Evolutionary conservation across 2,113 vertebrate genomes (phyloP).

Genomic region (Datnioides undecimradiatus): DNA sequence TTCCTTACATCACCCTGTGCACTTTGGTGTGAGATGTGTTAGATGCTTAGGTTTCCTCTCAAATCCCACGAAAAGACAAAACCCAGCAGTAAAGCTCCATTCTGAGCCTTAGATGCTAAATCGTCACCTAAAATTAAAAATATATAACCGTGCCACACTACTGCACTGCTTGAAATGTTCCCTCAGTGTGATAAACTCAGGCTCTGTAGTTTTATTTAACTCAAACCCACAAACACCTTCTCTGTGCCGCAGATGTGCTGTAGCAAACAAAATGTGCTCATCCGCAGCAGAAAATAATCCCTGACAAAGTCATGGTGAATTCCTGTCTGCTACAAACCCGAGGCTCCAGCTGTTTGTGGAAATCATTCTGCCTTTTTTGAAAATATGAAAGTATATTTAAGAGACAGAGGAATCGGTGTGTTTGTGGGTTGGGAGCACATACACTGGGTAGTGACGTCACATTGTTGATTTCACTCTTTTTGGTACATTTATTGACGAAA

Average conservation of each 20-base stretch:
- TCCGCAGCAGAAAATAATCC: neutral
- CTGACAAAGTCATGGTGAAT: neutral
- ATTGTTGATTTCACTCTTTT: neutral
- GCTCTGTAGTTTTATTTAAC: neutral
- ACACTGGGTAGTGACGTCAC: neutral
- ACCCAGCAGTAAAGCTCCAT: too few species aligned
- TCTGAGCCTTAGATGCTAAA: neutral
- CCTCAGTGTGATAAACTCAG: neutral
- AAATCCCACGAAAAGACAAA: neutral
- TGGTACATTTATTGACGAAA: neutral
- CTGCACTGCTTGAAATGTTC: neutral
- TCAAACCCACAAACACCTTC: neutral
- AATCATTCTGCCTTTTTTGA: neutral
- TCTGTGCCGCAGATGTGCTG: neutral
- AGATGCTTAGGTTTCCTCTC: neutral
- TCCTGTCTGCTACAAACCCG: too few species aligned
- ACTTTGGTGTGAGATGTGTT: slow-evolving; percentile 7
- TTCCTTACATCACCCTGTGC: slow-evolving; percentile 20
- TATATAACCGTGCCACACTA: too few species aligned
- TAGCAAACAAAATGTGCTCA: neutral
- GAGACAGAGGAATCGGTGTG: neutral
- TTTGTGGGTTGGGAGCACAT: neutral
- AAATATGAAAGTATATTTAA: neutral
- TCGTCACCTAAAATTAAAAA: neutral
- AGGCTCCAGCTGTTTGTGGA: too few species aligned